Evolutionary conservation across 1,140 invertebrate species (phyloP).

Genomic region (Hesperophylax magnus): DNA sequence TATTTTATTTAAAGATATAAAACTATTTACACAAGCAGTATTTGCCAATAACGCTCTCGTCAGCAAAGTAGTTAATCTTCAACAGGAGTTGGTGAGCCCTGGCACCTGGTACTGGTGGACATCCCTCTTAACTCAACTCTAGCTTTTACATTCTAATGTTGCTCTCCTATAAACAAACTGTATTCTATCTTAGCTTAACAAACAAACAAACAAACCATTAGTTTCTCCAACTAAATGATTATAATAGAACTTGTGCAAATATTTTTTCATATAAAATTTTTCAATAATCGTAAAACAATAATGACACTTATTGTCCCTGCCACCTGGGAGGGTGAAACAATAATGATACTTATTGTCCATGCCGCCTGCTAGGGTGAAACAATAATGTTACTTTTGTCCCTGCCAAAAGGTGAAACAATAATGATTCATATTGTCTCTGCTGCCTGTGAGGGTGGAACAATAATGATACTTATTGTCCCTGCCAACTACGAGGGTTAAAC

Average conservation of each 20-base stretch:
- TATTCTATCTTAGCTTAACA: too few relatives aligned
- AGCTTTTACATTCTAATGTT: too few relatives aligned
- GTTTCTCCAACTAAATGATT: slow-evolving; percentile 14
- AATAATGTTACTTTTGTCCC: too few relatives aligned
- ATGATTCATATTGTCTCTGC: background rate
- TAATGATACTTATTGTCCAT: background rate
- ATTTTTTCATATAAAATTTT: slow-evolving; percentile 38
- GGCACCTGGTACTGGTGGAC: background rate
- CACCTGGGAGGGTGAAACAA: slow-evolving; percentile 17
- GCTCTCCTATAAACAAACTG: too few relatives aligned
- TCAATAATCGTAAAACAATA: slow-evolving; percentile 21
- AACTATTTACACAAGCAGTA: slow-evolving; percentile 27
- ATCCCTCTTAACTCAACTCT: too few relatives aligned
- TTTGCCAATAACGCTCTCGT: slow-evolving; percentile 23
- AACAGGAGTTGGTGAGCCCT: background rate
- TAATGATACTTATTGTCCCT: background rate
- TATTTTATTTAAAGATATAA: slow-evolving; percentile 21
- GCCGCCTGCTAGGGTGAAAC: slow-evolving; percentile 20
- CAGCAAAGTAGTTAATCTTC: slow-evolving; percentile 13
- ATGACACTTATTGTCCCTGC: background rate
- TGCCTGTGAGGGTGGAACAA: background rate
- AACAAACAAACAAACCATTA: background rate
- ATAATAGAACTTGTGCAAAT: slow-evolving; percentile 39
- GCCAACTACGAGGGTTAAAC: slow-evolving; percentile 2
- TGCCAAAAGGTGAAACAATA: slow-evolving; percentile 12